Conservation (phyloP, 2,113 vertebrate genomes). For the Probosciger aterrimus region DNA sequence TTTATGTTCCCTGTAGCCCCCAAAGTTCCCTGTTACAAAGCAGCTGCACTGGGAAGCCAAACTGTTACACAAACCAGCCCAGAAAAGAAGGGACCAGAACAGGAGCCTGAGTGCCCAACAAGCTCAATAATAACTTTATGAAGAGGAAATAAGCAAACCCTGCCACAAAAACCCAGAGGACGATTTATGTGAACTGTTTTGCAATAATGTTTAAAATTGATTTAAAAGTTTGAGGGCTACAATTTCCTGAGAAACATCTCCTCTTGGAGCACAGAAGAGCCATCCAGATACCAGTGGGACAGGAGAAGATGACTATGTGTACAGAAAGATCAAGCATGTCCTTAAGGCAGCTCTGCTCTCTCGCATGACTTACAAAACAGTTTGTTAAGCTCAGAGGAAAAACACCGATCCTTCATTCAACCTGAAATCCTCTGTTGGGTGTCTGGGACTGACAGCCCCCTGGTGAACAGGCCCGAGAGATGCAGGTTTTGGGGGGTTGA, state of each 20-base stretch:
- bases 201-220: neutral
- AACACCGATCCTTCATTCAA: fast-evolving
- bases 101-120: neutral
- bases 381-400: neutral
- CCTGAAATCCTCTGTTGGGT: neutral
- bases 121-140: neutral
- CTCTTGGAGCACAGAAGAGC: neutral
- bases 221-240: neutral
- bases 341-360: neutral
- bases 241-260: neutral
- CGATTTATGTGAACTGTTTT: neutral
- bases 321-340: neutral
- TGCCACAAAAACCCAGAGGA: neutral
- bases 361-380: neutral
- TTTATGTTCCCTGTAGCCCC: neutral
- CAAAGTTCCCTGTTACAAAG: neutral
- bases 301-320: neutral
- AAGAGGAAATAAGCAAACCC: neutral
- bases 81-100: neutral
- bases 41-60: neutral
- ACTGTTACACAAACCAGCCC: neutral
- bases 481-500: neutral
- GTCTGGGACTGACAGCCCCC: neutral
- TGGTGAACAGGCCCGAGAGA: neutral
- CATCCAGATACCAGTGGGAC: neutral